These are phyloP conservation scores for Orthosia cruda DNA, from an alignment of 2,888 invertebrate genomes.

Conservation along the genomic window DNA sequence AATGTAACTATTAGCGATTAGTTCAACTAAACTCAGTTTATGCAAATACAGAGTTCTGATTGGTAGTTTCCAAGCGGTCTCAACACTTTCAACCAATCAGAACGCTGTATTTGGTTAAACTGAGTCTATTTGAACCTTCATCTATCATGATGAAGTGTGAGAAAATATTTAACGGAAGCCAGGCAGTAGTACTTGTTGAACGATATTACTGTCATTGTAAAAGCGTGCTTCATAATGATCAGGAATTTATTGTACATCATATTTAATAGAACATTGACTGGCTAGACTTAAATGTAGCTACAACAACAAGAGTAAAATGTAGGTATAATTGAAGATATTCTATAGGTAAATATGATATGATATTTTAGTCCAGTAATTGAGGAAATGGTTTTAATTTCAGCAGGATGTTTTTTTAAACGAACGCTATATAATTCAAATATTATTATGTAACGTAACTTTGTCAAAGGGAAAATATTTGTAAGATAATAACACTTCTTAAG, in stretches of 20 bases:
- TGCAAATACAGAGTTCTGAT: no score
- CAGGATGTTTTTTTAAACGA: no score
- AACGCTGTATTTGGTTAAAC: no score
- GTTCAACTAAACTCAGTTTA: no score
- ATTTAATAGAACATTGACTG: slow-evolving; percentile 37
- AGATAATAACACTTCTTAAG: not conserved
- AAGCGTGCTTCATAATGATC: slow-evolving; percentile 58
- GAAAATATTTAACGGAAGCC: slow-evolving; percentile 69
- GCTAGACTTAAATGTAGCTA: slow-evolving; percentile 17
- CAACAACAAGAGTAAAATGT: slow-evolving; percentile 15
- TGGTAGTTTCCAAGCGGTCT: no score
- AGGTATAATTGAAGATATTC: not conserved
- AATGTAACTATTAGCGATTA: no score
- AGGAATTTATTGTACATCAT: slow-evolving; percentile 56
- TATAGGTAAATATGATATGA: not conserved
- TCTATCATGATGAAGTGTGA: slow-evolving; percentile 62
- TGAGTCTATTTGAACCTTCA: no score
- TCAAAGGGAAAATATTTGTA: no score
- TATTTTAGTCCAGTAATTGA: not conserved
- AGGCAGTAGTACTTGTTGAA: slow-evolving; percentile 61
- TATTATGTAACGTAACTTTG: no score
- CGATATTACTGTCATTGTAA: slow-evolving; percentile 68
- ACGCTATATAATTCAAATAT: no score
- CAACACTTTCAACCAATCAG: no score
- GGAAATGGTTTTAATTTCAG: not conserved